These are phyloP conservation scores for Macroramphosus scolopax DNA, from an alignment of 2,797 vertebrate genomes.

Conservation along the genomic window DNA sequence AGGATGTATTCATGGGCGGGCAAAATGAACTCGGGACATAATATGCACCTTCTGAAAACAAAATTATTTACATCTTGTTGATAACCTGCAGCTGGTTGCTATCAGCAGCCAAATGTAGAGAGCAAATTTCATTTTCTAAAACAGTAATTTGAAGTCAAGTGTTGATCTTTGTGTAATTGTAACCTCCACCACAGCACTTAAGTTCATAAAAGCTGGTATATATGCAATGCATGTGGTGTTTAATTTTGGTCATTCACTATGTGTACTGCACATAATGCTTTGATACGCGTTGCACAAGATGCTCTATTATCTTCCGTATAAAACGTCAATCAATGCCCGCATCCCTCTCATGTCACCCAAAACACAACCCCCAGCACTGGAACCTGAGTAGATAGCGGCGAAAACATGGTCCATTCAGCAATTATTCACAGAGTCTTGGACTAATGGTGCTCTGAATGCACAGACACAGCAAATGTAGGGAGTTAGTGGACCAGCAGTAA, in stretches of 20 bases:
- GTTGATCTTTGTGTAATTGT: slow-evolving; percentile 41
- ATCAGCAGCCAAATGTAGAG: slow-evolving; percentile 40
- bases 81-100: slow-evolving; percentile 46
- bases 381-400: slow-evolving; percentile 67
- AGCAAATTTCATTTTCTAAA: slow-evolving; percentile 49
- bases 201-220: slow-evolving; percentile 39
- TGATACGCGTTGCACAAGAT: slow-evolving; percentile 26
- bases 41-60: slow-evolving; percentile 65
- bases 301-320: slow-evolving; percentile 32
- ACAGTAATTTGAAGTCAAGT: slow-evolving; percentile 43
- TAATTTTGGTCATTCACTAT: slow-evolving; percentile 34
- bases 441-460: slow-evolving; percentile 75
- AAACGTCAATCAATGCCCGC: slow-evolving; percentile 56
- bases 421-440: slow-evolving; percentile 77
- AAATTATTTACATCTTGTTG: slow-evolving; percentile 62
- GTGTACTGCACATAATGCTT: slow-evolving; percentile 11
- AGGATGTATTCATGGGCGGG: slow-evolving; percentile 59
- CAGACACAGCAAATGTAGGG: slow-evolving; percentile 72
- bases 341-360: slow-evolving; percentile 47
- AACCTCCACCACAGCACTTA: slow-evolving; percentile 37
- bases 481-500: slow-evolving; percentile 71
- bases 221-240: slow-evolving; percentile 31
- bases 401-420: slow-evolving; percentile 74
- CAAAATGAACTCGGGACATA: slow-evolving; percentile 61
- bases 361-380: slow-evolving; percentile 46